A percentile compares a stretch with the other conserved stretches of the same genome.
Evolutionary conservation across 2,888 invertebrate species (phyloP).

Genomic region (Watsonalla binaria): DNA sequence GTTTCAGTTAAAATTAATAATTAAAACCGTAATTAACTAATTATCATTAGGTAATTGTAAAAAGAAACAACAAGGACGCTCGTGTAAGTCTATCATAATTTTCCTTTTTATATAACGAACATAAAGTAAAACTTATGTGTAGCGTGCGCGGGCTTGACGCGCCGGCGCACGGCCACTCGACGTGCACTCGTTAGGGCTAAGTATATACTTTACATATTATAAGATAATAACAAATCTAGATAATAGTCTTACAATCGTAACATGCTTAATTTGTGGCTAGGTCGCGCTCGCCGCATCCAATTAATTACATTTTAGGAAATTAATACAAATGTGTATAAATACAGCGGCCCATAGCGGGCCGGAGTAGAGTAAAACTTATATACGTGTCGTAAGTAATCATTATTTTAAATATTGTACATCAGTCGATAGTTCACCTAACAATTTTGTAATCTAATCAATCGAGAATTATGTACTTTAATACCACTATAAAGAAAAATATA

Average conservation of each 20-base stretch:
- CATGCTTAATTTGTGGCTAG: constrained; percentile 66
- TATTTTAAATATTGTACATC: constrained; percentile 77
- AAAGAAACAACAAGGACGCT: constrained; percentile 74
- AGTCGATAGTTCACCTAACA: constrained; percentile 76
- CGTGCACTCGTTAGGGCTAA: constrained; percentile 55
- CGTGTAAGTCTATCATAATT: constrained; percentile 77
- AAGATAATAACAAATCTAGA: constrained; percentile 73
- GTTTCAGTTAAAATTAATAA: constrained; percentile 75
- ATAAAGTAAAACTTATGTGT: constrained; percentile 47
- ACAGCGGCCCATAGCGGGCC: constrained; percentile 48
- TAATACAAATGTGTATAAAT: constrained; percentile 71
- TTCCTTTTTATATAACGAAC: constrained; percentile 75
- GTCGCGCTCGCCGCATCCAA: constrained; percentile 67
- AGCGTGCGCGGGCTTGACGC: constrained; percentile 23
- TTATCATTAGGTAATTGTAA: constrained; percentile 74
- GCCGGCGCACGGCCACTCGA: constrained; percentile 27
- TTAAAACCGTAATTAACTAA: constrained; percentile 80
- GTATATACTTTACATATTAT: constrained; percentile 62
- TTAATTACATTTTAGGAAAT: constrained; percentile 74
- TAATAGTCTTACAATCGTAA: constrained; percentile 76
- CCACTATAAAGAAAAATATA: constrained; percentile 67
- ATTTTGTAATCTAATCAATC: constrained; percentile 75
- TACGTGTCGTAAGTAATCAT: constrained; percentile 73
- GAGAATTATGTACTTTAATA: constrained; percentile 75
- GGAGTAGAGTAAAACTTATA: constrained; percentile 70